phyloP scores from a whole-genome alignment of 1,140 invertebrate species.

The Chlorops oryzae region DNA sequence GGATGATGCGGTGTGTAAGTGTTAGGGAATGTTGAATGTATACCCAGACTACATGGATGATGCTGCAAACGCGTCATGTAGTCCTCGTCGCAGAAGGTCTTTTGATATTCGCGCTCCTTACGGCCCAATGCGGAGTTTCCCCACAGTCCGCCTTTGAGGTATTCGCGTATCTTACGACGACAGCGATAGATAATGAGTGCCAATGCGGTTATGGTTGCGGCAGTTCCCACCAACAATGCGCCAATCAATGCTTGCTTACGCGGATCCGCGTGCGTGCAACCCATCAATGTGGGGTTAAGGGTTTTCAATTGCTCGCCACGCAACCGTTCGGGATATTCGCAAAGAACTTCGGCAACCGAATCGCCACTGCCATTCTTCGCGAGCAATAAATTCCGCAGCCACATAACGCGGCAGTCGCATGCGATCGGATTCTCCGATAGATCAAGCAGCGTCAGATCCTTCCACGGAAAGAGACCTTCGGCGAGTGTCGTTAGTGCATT shows the following conservation, averaged over 20 bases:
- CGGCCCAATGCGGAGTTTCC: slow-evolving; percentile 65
- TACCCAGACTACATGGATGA: slow-evolving; percentile 53
- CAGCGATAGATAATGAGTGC: slow-evolving; percentile 71
- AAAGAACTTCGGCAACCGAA: slow-evolving; percentile 55
- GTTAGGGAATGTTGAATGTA: slow-evolving; percentile 52
- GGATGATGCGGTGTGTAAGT: slow-evolving; percentile 49
- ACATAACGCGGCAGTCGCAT: slow-evolving; percentile 73
- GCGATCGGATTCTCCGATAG: slow-evolving; percentile 74
- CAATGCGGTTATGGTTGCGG: slow-evolving; percentile 62
- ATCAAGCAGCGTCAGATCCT: slow-evolving; percentile 68
- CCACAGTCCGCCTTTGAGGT: slow-evolving; percentile 72
- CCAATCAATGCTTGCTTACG: slow-evolving; percentile 72
- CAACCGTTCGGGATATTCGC: slow-evolving; percentile 64
- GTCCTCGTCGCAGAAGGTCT: slow-evolving; percentile 81
- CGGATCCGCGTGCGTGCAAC: slow-evolving; percentile 68
- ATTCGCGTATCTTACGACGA: slow-evolving; percentile 70
- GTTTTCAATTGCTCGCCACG: slow-evolving; percentile 64
- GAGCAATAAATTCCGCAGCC: slow-evolving; percentile 69
- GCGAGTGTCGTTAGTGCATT: slow-evolving; percentile 69
- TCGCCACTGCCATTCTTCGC: slow-evolving; percentile 64
- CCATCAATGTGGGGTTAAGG: slow-evolving; percentile 68
- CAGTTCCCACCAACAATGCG: slow-evolving; percentile 62
- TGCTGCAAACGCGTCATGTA: slow-evolving; percentile 63
- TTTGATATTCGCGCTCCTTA: slow-evolving; percentile 82
- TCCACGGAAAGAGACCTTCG: slow-evolving; percentile 72